Conservation (phyloP, 2,888 invertebrate genomes). For the Tinea semifulvella region DNA sequence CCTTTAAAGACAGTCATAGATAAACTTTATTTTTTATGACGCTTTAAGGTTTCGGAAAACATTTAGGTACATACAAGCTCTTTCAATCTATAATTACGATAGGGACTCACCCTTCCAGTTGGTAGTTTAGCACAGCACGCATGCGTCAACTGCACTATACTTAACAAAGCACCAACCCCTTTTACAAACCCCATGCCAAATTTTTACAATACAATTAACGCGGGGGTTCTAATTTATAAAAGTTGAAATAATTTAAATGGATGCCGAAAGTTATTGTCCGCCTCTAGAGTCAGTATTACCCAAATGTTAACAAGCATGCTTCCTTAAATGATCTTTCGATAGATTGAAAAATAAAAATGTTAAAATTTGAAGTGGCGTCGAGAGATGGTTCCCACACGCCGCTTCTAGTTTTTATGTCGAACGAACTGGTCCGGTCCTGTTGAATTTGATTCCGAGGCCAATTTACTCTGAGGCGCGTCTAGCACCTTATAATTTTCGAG, state of each 20-base stretch:
- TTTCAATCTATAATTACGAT: conserved; percentile 7
- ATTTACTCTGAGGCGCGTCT: conserved; percentile 34
- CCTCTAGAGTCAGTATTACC: conserved; percentile 5
- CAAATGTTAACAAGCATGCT: conserved; percentile 28
- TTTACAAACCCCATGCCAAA: conserved; percentile 10
- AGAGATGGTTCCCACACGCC: conserved; percentile 49
- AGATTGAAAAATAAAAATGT: conserved; percentile 25
- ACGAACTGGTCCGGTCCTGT: conserved; percentile 30
- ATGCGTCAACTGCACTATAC: conserved; percentile 14
- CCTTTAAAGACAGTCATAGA: no score
- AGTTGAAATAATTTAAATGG: conserved; percentile 6
- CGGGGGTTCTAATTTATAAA: conserved; percentile 21
- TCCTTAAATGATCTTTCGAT: conserved; percentile 26
- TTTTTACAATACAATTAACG: conserved; percentile 14
- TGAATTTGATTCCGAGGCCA: conserved; percentile 26
- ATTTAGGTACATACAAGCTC: no score
- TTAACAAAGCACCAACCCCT: conserved; percentile 15
- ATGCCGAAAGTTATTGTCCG: background rate
- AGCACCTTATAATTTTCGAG: conserved; percentile 50
- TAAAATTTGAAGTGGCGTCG: conserved; percentile 27
- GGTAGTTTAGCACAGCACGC: conserved; percentile 14
- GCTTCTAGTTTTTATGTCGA: conserved; percentile 35
- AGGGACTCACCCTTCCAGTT: conserved; percentile 1
- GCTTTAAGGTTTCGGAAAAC: no score
- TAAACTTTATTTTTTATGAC: no score